These are phyloP conservation scores for Todiramphus saurophagus DNA, from an alignment of 2,113 vertebrate species.

Conservation along the genomic window DNA sequence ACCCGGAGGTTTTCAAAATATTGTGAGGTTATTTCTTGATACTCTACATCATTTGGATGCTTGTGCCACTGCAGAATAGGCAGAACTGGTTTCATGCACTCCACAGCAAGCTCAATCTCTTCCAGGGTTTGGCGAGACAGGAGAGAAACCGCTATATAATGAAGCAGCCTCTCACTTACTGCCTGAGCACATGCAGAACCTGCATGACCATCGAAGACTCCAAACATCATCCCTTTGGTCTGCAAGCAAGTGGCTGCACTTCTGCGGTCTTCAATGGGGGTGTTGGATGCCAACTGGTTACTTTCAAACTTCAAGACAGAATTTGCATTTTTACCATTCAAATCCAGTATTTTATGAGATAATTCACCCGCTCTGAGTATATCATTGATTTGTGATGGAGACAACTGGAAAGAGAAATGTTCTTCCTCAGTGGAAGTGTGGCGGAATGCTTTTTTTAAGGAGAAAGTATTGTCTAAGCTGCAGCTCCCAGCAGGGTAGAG, in stretches of 20 bases:
- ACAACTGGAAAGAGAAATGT: constrained; percentile 83
- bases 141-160: constrained; percentile 88
- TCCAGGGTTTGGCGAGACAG: constrained; percentile 85
- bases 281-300: constrained; percentile 90
- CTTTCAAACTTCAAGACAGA: constrained; percentile 89
- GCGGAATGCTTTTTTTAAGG: constrained; percentile 59
- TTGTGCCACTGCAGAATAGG: constrained; percentile 91
- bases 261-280: constrained; percentile 88
- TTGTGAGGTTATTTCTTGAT: constrained; percentile 81
- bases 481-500: not conserved
- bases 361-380: constrained; percentile 84
- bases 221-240: constrained; percentile 91
- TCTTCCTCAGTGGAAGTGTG: constrained; percentile 79
- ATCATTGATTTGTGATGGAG: constrained; percentile 80
- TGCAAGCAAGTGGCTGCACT: constrained; percentile 87
- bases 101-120: constrained; percentile 86
- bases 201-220: constrained; percentile 92
- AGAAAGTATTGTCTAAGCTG: not conserved
- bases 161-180: constrained; percentile 89
- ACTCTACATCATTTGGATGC: constrained; percentile 82
- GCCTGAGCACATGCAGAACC: constrained; percentile 91
- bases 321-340: constrained; percentile 71
- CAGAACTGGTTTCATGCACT: constrained; percentile 80
- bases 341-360: constrained; percentile 75
- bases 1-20: constrained; percentile 90